Conservation (phyloP, 2,888 invertebrate genomes). For the Leptopilina myrica region DNA sequence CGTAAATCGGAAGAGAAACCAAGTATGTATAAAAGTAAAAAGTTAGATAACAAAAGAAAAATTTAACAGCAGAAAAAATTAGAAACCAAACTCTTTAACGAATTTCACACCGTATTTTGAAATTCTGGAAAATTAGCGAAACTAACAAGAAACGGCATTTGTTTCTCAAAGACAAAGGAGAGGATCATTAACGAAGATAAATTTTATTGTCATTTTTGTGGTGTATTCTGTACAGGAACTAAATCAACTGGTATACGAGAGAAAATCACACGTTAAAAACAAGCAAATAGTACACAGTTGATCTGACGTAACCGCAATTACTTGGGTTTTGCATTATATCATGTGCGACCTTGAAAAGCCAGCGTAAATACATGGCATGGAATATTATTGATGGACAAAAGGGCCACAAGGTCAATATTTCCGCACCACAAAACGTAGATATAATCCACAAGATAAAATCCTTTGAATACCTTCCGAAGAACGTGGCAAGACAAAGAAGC, state of each 20-base stretch:
- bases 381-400: constrained; percentile 39
- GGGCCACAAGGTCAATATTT: constrained; percentile 30
- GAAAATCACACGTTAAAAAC: constrained; percentile 30
- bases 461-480: background rate
- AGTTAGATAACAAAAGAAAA: no score
- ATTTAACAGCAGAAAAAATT: no score
- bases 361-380: constrained; percentile 36
- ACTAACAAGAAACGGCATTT: background rate
- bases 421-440: constrained; percentile 3
- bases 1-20: no score
- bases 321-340: constrained; percentile 34
- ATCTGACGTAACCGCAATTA: constrained; percentile 39
- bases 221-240: background rate
- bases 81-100: no score
- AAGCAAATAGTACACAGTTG: constrained; percentile 3
- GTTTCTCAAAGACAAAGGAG: constrained; percentile 9
- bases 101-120: background rate
- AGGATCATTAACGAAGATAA: background rate
- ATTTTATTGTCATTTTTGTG: constrained; percentile 23
- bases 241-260: constrained; percentile 19
- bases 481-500: constrained; percentile 5
- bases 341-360: constrained; percentile 36
- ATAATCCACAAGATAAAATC: background rate
- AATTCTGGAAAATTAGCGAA: constrained; percentile 1
- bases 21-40: no score